These are phyloP conservation scores for Gastracanthus pulcherrimus DNA, from an alignment of 2,888 invertebrate genomes.

Conservation along the genomic window DNA sequence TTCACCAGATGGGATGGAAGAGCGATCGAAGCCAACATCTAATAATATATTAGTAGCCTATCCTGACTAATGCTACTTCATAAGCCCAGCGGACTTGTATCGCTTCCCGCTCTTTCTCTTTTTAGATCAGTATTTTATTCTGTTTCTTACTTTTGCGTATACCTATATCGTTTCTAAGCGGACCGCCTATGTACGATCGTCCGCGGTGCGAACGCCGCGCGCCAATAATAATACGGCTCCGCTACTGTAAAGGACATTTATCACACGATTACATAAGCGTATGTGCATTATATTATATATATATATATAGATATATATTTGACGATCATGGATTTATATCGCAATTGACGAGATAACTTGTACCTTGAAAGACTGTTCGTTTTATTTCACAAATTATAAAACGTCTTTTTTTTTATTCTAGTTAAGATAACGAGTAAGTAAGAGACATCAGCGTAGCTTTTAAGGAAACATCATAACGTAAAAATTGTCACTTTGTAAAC, in stretches of 20 bases:
- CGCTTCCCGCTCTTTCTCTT: constrained; percentile 23
- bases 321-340: neutral
- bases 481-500: constrained; percentile 53
- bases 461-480: constrained; percentile 36
- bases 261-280: neutral
- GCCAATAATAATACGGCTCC: neutral
- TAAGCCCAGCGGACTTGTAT: neutral
- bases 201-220: neutral
- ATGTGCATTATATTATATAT: constrained; percentile 15
- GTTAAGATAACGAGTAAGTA: neutral
- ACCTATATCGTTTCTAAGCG: too few species aligned
- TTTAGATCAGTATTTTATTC: constrained; percentile 41
- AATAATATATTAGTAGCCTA: constrained; percentile 29
- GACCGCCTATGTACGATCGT: too few species aligned
- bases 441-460: constrained; percentile 39
- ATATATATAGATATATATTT: neutral
- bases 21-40: constrained; percentile 5
- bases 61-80: constrained; percentile 15
- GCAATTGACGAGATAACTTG: constrained; percentile 24
- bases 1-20: too few species aligned
- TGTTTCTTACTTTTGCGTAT: neutral
- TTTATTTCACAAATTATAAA: constrained; percentile 38
- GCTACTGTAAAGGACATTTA: neutral
- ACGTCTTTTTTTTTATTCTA: constrained; percentile 33
- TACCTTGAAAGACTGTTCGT: constrained; percentile 57